Evolutionary conservation across 2,797 vertebrate genomes (phyloP), one percentile per base, ranked within the genome.

Genomic region (Glossophaga mutica): DNA sequence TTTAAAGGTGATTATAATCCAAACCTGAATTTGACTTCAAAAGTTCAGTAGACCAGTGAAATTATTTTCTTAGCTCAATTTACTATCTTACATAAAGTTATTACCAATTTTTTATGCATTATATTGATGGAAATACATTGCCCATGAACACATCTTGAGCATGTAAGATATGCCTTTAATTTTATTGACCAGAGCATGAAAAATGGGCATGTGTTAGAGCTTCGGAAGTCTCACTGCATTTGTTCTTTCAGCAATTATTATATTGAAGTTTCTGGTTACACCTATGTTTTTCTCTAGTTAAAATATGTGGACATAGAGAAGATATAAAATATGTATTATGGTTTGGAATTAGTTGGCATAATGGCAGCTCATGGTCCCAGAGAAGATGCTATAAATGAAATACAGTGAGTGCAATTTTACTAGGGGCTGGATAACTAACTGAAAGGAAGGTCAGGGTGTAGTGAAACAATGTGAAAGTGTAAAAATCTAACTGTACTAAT

Each of bases 21-120:
- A 94, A 84, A 90, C 26, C 55, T 94, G 83, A 90, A 67, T 87
- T 65, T 77, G 39, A 82, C n/a, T 92, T 89, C 12, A 73, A 9
- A 87, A 73, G 24, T 89, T 70, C 37, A 87, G 2, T 21, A 39
- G 59, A 65, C 16, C 12, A 48, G 16, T 78, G 52, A 81, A 71
- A 48, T 59, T 87, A 73, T 39, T 89, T 90, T 65, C 70, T 87
- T 87, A 39, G 39, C 34, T 78, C 34, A 55, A 7, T 39, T 88
- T 81, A 50, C 46, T 87, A 3, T 68, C 87, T 68, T 84, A 46
- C 44, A 18, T 87, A 90, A 55, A 52, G 24, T 78, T 57, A 70
- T 42, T 82, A 55, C 74, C 46, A 50, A 14, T 29, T 86, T 85
- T 79, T 91, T 67, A 34, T 76, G 37, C 26, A 21, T 48, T 70